Percentiles rank a stretch among this genome's conserved stretches.
phyloP scores from a whole-genome alignment of 2,113 vertebrate species.

The Aplodontia rufa region DNA sequence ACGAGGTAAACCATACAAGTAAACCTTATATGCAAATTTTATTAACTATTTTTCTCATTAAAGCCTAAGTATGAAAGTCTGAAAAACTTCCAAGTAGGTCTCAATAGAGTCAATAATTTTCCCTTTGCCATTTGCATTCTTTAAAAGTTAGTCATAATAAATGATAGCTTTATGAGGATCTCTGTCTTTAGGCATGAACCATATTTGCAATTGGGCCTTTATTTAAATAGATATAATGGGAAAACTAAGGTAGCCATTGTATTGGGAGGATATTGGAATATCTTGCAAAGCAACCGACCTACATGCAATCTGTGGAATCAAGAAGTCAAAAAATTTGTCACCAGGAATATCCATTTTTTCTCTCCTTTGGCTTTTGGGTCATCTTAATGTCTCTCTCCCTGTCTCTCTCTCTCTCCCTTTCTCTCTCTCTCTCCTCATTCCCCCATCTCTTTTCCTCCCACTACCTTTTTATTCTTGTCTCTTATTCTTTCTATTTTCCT shows the following conservation, averaged over 20 bases:
- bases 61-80: background rate
- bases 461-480: background rate
- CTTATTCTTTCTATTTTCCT: background rate
- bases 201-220: background rate
- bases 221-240: background rate
- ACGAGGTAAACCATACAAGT: background rate
- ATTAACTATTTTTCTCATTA: background rate
- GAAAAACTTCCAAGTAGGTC: background rate
- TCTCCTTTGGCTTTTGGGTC: background rate
- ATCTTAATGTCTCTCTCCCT: background rate
- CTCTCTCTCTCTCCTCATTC: background rate
- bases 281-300: background rate
- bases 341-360: background rate
- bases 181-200: background rate
- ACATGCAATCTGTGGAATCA: background rate
- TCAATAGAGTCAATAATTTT: conserved; percentile 4
- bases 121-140: background rate
- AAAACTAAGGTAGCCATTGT: background rate
- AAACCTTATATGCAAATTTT: background rate
- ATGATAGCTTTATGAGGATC: background rate
- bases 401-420: background rate
- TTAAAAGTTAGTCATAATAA: conserved; percentile 17
- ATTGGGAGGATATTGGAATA: background rate
- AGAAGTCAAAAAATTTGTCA: background rate
- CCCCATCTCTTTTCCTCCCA: rapidly evolving